Conservation (phyloP, 2,113 vertebrate species). For the Phylloscopus whistleri region DNA sequence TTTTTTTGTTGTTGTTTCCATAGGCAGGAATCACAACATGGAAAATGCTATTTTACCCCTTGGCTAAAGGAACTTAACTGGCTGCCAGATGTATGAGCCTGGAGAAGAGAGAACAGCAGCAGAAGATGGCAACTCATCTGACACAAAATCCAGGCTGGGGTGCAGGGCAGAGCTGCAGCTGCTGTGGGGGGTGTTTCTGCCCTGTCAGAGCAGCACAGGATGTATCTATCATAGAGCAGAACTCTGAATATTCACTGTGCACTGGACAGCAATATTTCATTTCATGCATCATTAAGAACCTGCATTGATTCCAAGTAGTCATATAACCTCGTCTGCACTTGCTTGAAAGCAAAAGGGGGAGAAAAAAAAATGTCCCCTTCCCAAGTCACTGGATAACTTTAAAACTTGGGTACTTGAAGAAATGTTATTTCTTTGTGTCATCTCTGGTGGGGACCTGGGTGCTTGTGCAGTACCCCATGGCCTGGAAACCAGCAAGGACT, state of each 20-base stretch:
- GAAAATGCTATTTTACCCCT: neutral
- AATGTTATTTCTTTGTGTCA: neutral
- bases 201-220: neutral
- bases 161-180: neutral
- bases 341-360: neutral
- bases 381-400: neutral
- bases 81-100: neutral
- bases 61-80: neutral
- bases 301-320: constrained; percentile 43
- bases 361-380: neutral
- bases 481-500: neutral
- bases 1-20: neutral
- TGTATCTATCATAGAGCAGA: neutral
- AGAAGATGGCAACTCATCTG: neutral
- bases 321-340: neutral
- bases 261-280: constrained; percentile 52
- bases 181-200: neutral
- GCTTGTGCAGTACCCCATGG: neutral
- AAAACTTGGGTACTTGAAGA: neutral
- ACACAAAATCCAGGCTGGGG: neutral
- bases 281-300: constrained; percentile 56
- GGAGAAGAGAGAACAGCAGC: neutral
- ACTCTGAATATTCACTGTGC: constrained; percentile 11
- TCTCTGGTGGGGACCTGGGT: neutral
- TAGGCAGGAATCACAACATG: neutral